Evolutionary conservation across 1,140 invertebrate genomes (phyloP), one percentile per base, ranked within the genome.

Genomic region (Nebria ingens): DNA sequence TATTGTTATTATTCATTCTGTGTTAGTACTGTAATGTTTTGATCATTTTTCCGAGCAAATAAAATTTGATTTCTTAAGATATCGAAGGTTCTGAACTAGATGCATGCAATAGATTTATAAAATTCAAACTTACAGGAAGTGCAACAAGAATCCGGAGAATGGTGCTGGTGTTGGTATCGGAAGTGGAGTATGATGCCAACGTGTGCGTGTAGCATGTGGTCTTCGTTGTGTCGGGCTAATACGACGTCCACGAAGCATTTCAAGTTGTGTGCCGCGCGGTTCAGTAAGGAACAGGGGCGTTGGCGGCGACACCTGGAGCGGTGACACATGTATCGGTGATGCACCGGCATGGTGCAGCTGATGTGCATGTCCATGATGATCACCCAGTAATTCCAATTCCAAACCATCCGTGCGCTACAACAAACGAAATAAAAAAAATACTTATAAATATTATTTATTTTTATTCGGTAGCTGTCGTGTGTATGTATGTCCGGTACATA

Each of bases 81-180:
- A n/a, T n/a, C n/a, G n/a, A n/a, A n/a, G n/a, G n/a, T n/a, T n/a
- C 6, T 34, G 25, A 34, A 6, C 6, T 6, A 34, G 25, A 34
- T 6, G n/a, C 25, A 34, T 9, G n/a, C 6, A 34, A 34, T 34
- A 34, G n/a, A 9, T 9, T 53, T 42, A 19, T 13, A 13, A 11
- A 17, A 15, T 21, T 29, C 49, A 23, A 54, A 72, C 85, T 80
- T 76, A 89, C 85, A 91, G 72, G 77, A 91, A 88, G 68, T 89
- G 87, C 17, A 90, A 73, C 38, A 89, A 73, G 64, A 89, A 84
- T 61, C 86, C 85, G 29, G 80, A 76, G 69, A 81, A 79, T 58
- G 78, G 73, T 50, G 80, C 73, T 55, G 80, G 72, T 53, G 78
- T 71, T 56, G 77, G 56, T 22, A 79, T 71, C 62, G 78, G 62